These are phyloP conservation scores for Rhinopithecus roxellana DNA, from an alignment of 2,113 vertebrate genomes.

Conservation along the genomic window DNA sequence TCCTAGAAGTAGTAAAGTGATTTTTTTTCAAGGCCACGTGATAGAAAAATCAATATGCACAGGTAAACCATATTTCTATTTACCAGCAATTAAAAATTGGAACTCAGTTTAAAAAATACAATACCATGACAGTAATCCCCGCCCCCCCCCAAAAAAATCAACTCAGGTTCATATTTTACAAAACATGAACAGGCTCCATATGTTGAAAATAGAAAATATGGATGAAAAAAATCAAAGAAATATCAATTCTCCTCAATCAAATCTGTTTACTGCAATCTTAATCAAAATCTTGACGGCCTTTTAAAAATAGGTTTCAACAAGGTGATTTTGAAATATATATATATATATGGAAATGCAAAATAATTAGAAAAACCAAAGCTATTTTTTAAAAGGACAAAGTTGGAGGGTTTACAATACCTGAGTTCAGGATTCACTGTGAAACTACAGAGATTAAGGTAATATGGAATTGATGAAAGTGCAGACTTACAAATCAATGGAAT, in stretches of 20 bases:
- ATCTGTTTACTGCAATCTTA: not conserved
- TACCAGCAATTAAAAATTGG: not conserved
- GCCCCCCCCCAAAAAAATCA: rapidly evolving
- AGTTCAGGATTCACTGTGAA: not conserved
- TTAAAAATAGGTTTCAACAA: not conserved
- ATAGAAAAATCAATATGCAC: not conserved
- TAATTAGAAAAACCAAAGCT: not conserved
- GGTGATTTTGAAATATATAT: not conserved
- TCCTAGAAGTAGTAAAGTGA: not conserved
- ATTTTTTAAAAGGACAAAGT: not conserved
- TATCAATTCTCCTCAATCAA: not conserved
- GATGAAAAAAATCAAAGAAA: not conserved
- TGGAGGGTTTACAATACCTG: not conserved
- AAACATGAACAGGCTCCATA: not conserved
- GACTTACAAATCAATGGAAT: not conserved
- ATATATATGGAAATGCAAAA: not conserved
- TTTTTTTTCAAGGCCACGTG: not conserved
- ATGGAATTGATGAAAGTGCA: not conserved
- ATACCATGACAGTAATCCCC: not conserved
- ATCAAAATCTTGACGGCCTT: not conserved
- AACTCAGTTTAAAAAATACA: not conserved
- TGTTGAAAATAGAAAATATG: not conserved
- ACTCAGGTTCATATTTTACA: not conserved
- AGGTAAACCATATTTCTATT: not conserved
- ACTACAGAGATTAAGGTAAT: not conserved